Evolutionary conservation across 1,140 invertebrate species (phyloP).

Genomic region (Octopus sinensis): DNA sequence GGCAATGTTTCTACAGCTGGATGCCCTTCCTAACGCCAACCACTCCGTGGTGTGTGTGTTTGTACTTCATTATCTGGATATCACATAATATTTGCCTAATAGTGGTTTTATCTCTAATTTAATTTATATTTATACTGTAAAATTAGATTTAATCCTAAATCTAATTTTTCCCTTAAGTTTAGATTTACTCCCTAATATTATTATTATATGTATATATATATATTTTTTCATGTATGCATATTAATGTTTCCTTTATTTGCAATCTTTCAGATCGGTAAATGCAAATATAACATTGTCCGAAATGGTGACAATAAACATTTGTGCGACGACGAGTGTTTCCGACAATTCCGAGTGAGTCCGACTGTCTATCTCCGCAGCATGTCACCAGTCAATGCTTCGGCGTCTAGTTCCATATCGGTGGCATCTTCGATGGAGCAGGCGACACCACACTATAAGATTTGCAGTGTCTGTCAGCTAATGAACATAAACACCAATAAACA

Average conservation of each 20-base stretch:
- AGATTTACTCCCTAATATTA: too few relatives aligned
- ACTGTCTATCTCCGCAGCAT: slow-evolving; percentile 38
- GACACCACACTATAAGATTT: slow-evolving; percentile 51
- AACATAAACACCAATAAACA: slow-evolving; percentile 46
- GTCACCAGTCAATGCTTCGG: not conserved
- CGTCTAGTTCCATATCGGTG: not conserved
- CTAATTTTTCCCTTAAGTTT: too few relatives aligned
- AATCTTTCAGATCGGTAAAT: slow-evolving; percentile 51
- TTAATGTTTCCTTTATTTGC: slow-evolving; percentile 18
- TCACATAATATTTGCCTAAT: too few relatives aligned
- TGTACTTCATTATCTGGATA: too few relatives aligned
- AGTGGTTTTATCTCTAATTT: too few relatives aligned
- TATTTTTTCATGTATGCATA: too few relatives aligned
- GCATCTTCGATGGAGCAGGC: not conserved
- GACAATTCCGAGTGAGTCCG: slow-evolving; percentile 58
- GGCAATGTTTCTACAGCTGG: too few relatives aligned
- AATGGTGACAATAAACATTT: slow-evolving; percentile 57
- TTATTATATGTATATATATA: too few relatives aligned
- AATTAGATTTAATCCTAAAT: too few relatives aligned
- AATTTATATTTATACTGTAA: too few relatives aligned
- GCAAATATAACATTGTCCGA: slow-evolving; percentile 59
- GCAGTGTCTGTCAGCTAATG: slow-evolving; percentile 51
- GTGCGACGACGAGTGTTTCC: slow-evolving; percentile 60
- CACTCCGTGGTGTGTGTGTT: too few relatives aligned
- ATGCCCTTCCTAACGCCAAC: too few relatives aligned